Evolutionary conservation across 2,888 invertebrate species (phyloP).

Genomic region (Heteromyza rotundicornis): DNA sequence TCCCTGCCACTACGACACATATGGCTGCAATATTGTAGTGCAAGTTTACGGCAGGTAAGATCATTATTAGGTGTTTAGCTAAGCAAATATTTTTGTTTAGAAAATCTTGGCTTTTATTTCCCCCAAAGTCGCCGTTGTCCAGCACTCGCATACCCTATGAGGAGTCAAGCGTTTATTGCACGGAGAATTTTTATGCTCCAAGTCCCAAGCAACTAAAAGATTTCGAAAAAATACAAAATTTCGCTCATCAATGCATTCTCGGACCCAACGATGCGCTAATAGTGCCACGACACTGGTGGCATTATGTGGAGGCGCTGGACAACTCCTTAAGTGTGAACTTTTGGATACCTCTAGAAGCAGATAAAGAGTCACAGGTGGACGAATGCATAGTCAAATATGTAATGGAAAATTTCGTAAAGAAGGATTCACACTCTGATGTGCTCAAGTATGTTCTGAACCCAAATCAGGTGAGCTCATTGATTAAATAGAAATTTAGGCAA

Average conservation of each 20-base stretch:
- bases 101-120: slow-evolving; percentile 92
- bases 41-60: slow-evolving; percentile 84
- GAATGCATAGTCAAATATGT: slow-evolving; percentile 75
- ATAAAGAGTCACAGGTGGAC: slow-evolving; percentile 51
- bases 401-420: slow-evolving; percentile 68
- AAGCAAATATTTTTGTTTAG: slow-evolving; percentile 62
- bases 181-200: slow-evolving; percentile 80
- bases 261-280: slow-evolving; percentile 86
- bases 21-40: slow-evolving; percentile 90
- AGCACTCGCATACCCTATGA: slow-evolving; percentile 92
- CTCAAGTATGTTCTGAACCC: slow-evolving; percentile 70
- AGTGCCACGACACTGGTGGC: slow-evolving; percentile 96
- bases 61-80: too few species aligned
- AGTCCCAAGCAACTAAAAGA: slow-evolving; percentile 26
- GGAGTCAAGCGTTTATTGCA: slow-evolving; percentile 92
- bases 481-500: slow-evolving; percentile 16
- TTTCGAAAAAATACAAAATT: slow-evolving; percentile 29
- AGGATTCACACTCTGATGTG: slow-evolving; percentile 60
- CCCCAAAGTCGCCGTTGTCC: slow-evolving; percentile 76
- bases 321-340: slow-evolving; percentile 70
- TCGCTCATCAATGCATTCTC: slow-evolving; percentile 68
- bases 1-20: slow-evolving; percentile 92
- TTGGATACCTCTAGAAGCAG: slow-evolving; percentile 72
- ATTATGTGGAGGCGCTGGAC: slow-evolving; percentile 90
- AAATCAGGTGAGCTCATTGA: slow-evolving; percentile 66